A percentile compares a stretch with the other conserved stretches of the same genome.
Conservation (phyloP, 2,113 vertebrate genomes). For the Lethenteron reissneri region DNA sequence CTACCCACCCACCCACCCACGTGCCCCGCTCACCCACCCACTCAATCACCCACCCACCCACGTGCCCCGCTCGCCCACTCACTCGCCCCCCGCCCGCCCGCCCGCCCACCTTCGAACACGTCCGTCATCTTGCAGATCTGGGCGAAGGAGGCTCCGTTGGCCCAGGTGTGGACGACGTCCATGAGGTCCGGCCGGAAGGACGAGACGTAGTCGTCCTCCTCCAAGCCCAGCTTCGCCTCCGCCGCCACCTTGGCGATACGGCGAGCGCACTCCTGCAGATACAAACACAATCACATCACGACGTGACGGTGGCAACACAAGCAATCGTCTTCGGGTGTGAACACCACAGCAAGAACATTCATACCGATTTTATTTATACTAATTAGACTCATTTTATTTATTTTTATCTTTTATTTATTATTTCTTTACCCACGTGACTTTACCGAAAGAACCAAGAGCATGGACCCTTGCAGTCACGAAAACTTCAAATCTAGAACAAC, state of each 20-base stretch:
- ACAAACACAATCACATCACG: slow-evolving; percentile 7
- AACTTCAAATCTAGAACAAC: too few species aligned
- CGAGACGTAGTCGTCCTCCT: slow-evolving; percentile 68
- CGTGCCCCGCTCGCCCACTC: background rate
- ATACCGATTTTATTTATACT: too few species aligned
- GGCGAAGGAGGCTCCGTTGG: slow-evolving; percentile 69
- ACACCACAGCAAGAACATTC: too few species aligned
- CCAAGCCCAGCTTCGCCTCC: slow-evolving; percentile 91
- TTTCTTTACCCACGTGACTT: too few species aligned
- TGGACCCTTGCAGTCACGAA: too few species aligned
- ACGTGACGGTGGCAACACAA: too few species aligned
- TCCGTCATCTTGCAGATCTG: slow-evolving; percentile 99
- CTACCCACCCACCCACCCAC: background rate
- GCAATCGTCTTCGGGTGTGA: too few species aligned
- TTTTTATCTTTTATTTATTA: too few species aligned
- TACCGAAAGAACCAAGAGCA: too few species aligned
- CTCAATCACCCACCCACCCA: background rate
- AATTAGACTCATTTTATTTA: too few species aligned
- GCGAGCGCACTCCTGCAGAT: slow-evolving; percentile 69
- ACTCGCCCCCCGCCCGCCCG: background rate
- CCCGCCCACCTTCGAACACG: slow-evolving; percentile 63
- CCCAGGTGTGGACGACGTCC: slow-evolving; percentile 90
- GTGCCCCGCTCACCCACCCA: background rate
- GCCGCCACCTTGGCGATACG: slow-evolving; percentile 87
- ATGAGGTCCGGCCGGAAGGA: slow-evolving; percentile 82